phyloP scores from a whole-genome alignment of 2,888 invertebrate genomes.

The Eremobia ochroleuca region DNA sequence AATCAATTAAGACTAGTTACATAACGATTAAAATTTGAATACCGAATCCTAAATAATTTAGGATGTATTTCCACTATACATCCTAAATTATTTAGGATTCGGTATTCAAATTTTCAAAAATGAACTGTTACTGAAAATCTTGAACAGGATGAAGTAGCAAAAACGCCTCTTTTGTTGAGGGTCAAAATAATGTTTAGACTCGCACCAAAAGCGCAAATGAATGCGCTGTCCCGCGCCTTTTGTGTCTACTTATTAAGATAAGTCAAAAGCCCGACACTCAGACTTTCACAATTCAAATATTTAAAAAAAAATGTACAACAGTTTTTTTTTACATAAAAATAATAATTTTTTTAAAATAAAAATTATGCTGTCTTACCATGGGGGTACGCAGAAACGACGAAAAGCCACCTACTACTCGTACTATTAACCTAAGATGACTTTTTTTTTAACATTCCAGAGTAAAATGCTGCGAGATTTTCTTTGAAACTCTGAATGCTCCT shows the following conservation, averaged over 20 bases:
- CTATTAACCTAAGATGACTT: not conserved
- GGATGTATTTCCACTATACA: too few relatives aligned
- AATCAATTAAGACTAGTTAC: not conserved
- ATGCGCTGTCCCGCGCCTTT: too few relatives aligned
- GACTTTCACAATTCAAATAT: not conserved
- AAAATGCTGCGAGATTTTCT: conserved; percentile 84
- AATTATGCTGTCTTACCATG: too few relatives aligned
- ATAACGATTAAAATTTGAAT: too few relatives aligned
- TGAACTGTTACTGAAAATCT: not conserved
- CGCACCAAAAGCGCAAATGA: not conserved
- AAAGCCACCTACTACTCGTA: not conserved
- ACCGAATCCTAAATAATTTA: not conserved
- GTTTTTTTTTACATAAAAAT: not conserved
- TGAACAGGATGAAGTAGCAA: not conserved
- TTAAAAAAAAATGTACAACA: not conserved
- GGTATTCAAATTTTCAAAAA: not conserved
- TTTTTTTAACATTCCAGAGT: conserved; percentile 71
- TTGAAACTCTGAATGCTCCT: conserved; percentile 83
- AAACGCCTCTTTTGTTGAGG: not conserved
- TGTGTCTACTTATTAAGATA: not conserved
- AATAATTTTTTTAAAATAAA: too few relatives aligned
- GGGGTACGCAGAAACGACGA: too few relatives aligned
- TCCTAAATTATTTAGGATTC: not conserved
- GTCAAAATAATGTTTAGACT: not conserved
- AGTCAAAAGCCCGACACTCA: not conserved